Evolutionary conservation across 2,797 vertebrate genomes (phyloP), one percentile per base, ranked within the genome.

Genomic region (Caiman crocodilus): DNA sequence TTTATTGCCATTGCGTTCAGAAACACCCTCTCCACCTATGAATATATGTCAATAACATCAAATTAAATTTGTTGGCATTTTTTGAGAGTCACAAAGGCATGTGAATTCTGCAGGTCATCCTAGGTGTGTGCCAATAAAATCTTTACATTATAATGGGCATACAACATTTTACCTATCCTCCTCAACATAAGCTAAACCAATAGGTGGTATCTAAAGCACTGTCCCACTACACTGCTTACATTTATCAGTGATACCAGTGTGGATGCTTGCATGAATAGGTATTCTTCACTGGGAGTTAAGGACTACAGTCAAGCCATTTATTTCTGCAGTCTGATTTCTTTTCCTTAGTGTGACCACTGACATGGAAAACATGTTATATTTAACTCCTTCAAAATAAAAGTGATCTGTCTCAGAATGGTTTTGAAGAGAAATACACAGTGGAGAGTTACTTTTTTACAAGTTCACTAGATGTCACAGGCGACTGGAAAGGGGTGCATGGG

Each of bases 221-320:
- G 11, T 71, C 56, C 86, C 21, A 73, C 65, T 57, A 30, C 11
- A 28, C 60, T 7, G 5, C 21, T 15, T 17, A 75, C 63, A 15
- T 8, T 32, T 73, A 14, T 7, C 0, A 0, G 25, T 20, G 2
- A 63, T 6, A 3, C 0, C 0, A 81, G 55, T 3, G 28, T 3
- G 3, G 55, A 56, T 32, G 3, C 1, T 17, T 20, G 16, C 23
- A 7, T 35, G 82, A 3, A 58, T 1, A 63, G 11, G 4, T 18
- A n/a, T 5, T 60, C 81, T 86, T 71, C 7, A 21, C 58, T 93
- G 59, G 13, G 2, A 2, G 85, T 82, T 84, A 65, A 79, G 20
- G 35, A 21, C 7, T 69, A 35, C 21, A 69, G 20, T 69, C 65
- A 67, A 30, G 65, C 65, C 30, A 17, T 67, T 32, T 67, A 67